phyloP scores from a whole-genome alignment of 2,797 vertebrate genomes.

The Protonibea diacanthus region DNA sequence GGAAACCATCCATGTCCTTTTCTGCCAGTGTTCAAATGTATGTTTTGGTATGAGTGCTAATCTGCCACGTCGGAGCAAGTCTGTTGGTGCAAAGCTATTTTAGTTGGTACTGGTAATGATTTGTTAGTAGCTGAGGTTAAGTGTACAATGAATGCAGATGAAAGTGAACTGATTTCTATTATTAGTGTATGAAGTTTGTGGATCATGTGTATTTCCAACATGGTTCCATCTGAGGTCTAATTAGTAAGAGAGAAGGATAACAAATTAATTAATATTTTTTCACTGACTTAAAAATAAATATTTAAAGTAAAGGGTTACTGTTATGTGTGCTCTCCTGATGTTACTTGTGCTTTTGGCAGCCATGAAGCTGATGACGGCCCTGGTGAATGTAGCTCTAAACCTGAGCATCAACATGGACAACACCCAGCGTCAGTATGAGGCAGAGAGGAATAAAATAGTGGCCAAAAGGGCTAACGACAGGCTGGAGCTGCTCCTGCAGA shows the following conservation, averaged over 20 bases:
- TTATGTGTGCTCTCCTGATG: not conserved
- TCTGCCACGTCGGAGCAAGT: not conserved
- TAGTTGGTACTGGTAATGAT: not conserved
- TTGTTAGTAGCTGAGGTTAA: not conserved
- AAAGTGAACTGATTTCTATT: not conserved
- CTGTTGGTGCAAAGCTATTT: conserved; percentile 5
- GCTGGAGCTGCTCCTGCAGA: conserved; percentile 95
- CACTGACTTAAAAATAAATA: too few relatives aligned
- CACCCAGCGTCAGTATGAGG: conserved; percentile 97
- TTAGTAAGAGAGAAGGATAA: not conserved
- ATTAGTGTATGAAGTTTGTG: not conserved
- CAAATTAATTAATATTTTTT: not conserved
- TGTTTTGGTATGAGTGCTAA: not conserved
- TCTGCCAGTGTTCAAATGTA: not conserved
- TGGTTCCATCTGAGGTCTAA: not conserved
- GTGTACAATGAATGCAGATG: not conserved
- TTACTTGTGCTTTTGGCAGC: conserved; percentile 80
- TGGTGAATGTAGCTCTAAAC: conserved; percentile 99
- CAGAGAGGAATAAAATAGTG: conserved; percentile 97
- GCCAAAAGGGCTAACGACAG: conserved; percentile 98
- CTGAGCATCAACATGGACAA: conserved; percentile 99
- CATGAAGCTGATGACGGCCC: conserved; percentile 99
- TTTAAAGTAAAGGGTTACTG: not conserved
- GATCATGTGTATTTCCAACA: not conserved
- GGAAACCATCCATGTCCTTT: not conserved